phyloP scores from a whole-genome alignment of 2,888 invertebrate genomes.

The Allygus modestus region DNA sequence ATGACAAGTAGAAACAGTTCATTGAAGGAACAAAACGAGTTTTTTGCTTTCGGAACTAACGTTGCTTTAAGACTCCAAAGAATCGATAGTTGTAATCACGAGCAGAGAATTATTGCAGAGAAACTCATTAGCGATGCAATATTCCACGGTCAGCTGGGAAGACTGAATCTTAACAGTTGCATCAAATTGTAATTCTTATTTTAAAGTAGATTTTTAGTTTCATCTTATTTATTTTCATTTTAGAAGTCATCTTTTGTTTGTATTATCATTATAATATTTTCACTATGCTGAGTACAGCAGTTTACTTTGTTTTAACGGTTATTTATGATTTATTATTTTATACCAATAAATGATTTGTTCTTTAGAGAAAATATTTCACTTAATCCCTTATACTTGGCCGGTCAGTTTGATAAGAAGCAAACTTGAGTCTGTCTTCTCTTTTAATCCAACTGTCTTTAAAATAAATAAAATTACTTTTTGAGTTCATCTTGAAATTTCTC shows the following conservation, averaged over 20 bases:
- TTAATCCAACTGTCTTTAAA: too few species aligned
- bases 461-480: too few species aligned
- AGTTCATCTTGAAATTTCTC: too few species aligned
- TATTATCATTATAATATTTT: background rate
- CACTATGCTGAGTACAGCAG: background rate
- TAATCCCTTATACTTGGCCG: background rate
- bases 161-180: slow-evolving; percentile 10
- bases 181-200: background rate
- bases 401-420: too few species aligned
- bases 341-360: slow-evolving; percentile 7
- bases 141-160: slow-evolving; percentile 1
- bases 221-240: slow-evolving; percentile 17
- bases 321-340: background rate
- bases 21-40: background rate
- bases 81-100: background rate
- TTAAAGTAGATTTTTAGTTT: background rate
- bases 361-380: background rate
- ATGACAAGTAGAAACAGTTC: background rate
- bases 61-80: slow-evolving; percentile 26
- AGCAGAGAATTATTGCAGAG: slow-evolving; percentile 32
- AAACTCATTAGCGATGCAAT: slow-evolving; percentile 26
- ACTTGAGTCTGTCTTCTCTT: too few species aligned
- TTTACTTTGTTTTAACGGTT: background rate
- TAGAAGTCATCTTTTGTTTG: background rate
- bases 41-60: slow-evolving; percentile 12